Conservation (phyloP, 2,888 invertebrate genomes). For the Oscheius onirici region DNA sequence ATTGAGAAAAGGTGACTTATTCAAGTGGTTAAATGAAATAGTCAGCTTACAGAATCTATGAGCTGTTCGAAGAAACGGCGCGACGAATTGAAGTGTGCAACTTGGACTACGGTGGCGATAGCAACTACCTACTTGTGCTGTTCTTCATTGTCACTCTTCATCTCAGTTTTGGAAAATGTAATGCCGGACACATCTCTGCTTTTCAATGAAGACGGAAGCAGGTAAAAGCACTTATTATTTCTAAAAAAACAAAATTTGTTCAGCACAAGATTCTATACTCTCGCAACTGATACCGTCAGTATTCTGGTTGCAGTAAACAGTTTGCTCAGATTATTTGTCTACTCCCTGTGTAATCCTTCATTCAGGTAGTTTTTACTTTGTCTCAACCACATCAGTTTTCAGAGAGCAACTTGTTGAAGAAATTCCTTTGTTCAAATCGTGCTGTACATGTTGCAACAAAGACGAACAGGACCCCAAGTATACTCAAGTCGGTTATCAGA, state of each 20-base stretch:
- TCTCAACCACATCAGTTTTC: constrained; percentile 17
- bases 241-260: constrained; percentile 29
- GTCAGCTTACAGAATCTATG: constrained; percentile 53
- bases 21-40: background rate
- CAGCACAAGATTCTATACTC: constrained; percentile 64
- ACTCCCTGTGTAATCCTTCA: constrained; percentile 60
- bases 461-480: constrained; percentile 13
- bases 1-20: constrained; percentile 53
- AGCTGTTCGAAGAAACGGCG: constrained; percentile 52
- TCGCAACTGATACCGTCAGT: constrained; percentile 59
- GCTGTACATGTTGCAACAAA: background rate
- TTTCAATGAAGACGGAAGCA: constrained; percentile 58
- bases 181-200: constrained; percentile 55
- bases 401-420: constrained; percentile 47
- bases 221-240: constrained; percentile 41
- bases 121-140: constrained; percentile 63
- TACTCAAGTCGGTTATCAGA: constrained; percentile 46
- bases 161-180: constrained; percentile 61
- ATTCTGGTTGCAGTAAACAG: constrained; percentile 62
- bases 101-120: constrained; percentile 64
- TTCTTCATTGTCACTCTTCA: constrained; percentile 62
- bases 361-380: constrained; percentile 40
- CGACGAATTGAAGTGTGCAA: constrained; percentile 60
- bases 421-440: constrained; percentile 35
- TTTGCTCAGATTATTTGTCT: constrained; percentile 60